These are phyloP conservation scores for Diogma glabrata DNA, from an alignment of 2,888 invertebrate genomes.

Conservation along the genomic window DNA sequence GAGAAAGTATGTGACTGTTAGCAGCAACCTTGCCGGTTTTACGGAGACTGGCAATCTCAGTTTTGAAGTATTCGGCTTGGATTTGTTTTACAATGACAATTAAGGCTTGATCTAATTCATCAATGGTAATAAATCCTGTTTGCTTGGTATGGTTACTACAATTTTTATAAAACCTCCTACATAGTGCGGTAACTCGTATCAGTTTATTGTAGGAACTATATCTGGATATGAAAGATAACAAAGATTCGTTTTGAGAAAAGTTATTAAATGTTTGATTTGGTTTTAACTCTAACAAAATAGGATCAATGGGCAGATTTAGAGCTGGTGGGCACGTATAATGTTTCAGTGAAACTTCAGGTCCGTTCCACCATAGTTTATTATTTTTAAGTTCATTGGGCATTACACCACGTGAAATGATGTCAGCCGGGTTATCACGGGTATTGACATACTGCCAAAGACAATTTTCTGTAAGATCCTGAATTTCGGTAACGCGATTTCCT, in stretches of 20 bases:
- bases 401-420: background rate
- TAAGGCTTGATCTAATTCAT: background rate
- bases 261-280: background rate
- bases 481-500: background rate
- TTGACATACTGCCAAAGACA: background rate
- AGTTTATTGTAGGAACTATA: background rate
- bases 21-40: too few relatives aligned
- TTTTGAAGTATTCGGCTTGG: background rate
- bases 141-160: background rate
- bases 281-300: background rate
- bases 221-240: background rate
- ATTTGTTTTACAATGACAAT: background rate
- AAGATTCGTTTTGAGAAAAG: background rate
- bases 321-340: background rate
- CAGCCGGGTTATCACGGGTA: background rate
- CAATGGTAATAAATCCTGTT: background rate
- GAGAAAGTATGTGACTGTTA: too few relatives aligned
- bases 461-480: background rate
- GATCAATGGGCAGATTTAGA: background rate
- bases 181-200: background rate
- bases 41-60: too few relatives aligned
- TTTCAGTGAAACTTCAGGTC: background rate
- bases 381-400: background rate
- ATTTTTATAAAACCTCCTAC: background rate
- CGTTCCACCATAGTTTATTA: background rate